Percentiles rank a stretch among this genome's conserved stretches.
phyloP scores from a whole-genome alignment of 2,113 vertebrate species.

The Hemiscyllium ocellatum region DNA sequence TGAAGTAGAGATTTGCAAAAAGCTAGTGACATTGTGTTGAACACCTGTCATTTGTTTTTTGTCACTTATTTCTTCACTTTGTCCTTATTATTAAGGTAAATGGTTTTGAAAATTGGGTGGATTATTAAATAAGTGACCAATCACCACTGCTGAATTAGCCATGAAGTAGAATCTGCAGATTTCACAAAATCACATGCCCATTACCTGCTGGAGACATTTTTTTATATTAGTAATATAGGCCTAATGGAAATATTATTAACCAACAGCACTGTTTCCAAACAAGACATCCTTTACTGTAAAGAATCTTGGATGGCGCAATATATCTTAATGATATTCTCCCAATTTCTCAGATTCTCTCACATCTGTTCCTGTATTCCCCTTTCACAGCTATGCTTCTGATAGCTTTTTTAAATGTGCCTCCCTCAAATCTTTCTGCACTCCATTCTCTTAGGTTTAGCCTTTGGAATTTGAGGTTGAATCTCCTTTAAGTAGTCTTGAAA shows the following conservation, averaged over 20 bases:
- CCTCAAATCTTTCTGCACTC: not conserved
- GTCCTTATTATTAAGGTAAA: not conserved
- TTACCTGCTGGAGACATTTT: not conserved
- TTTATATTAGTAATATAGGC: not conserved
- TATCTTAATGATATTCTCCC: not conserved
- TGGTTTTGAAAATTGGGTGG: not conserved
- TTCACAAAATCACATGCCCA: not conserved
- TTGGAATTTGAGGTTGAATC: not conserved
- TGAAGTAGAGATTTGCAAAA: not conserved
- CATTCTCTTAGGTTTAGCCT: not conserved
- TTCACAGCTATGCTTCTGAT: not conserved
- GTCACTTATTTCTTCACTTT: no score
- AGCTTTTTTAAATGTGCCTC: not conserved
- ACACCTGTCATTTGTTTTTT: not conserved
- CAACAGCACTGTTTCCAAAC: not conserved
- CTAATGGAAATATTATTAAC: not conserved
- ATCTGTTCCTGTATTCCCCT: not conserved
- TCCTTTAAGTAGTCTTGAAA: not conserved
- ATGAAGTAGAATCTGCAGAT: not conserved
- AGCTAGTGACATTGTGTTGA: not conserved
- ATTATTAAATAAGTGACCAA: not conserved
- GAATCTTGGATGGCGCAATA: not conserved
- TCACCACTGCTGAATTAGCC: not conserved
- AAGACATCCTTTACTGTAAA: not conserved
- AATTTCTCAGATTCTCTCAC: no score